Percentiles rank a stretch among this genome's conserved stretches.
phyloP scores from a whole-genome alignment of 2,797 vertebrate genomes.

The Falco biarmicus region DNA sequence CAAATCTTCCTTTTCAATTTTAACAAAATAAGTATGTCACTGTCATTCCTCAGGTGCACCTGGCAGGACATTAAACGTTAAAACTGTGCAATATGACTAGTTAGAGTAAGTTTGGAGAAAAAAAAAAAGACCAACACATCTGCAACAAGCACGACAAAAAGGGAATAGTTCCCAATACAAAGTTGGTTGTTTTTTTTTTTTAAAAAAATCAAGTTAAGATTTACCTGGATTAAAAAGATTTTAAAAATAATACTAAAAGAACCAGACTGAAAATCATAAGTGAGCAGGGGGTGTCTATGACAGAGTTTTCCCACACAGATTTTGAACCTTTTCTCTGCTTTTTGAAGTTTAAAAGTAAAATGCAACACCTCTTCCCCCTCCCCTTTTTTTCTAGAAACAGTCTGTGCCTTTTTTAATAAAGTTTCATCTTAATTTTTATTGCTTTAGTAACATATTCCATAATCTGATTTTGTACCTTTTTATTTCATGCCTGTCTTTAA shows the following conservation, averaged over 20 bases:
- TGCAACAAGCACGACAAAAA: background rate
- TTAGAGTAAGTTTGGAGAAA: background rate
- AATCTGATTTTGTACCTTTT: background rate
- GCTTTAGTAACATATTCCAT: background rate
- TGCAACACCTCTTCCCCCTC: background rate
- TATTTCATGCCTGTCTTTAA: background rate
- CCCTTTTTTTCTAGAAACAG: background rate
- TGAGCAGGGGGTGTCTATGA: background rate
- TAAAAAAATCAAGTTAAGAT: background rate
- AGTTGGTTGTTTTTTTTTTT: background rate
- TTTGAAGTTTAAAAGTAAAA: background rate
- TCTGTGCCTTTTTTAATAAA: background rate
- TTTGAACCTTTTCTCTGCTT: background rate
- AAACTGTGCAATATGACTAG: background rate
- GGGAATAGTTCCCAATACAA: background rate
- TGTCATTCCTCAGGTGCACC: background rate
- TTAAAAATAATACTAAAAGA: background rate
- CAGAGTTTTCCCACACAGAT: background rate
- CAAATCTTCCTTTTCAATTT: background rate
- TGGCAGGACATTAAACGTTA: background rate
- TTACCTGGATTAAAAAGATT: background rate
- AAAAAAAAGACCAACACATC: background rate
- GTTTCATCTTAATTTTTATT: background rate
- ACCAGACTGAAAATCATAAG: background rate
- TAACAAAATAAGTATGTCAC: background rate